phyloP scores from a whole-genome alignment of 2,113 vertebrate species.

The Plotosus lineatus region DNA sequence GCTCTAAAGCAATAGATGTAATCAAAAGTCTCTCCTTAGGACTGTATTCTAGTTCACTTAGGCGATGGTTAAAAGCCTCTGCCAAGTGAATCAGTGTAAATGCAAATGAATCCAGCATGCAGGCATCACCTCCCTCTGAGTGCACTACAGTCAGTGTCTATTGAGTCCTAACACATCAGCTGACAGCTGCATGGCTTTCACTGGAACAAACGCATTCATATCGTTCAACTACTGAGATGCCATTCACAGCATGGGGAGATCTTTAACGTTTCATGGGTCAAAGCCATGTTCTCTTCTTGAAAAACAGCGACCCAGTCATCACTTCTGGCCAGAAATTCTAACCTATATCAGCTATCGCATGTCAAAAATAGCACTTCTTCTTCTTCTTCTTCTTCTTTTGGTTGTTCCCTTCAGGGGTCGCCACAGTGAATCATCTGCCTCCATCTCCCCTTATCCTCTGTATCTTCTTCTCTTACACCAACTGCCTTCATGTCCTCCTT shows the following conservation, averaged over 20 bases:
- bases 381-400: too few species aligned
- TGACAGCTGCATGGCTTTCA: constrained; percentile 8
- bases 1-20: background rate
- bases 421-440: too few species aligned
- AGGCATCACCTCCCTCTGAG: background rate
- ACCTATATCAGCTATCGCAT: background rate
- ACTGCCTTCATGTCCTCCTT: too few species aligned
- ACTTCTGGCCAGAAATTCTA: background rate
- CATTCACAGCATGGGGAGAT: background rate
- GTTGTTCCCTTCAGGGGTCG: too few species aligned
- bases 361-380: background rate
- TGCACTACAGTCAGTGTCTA: background rate
- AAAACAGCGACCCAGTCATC: background rate
- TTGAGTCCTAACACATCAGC: constrained; percentile 19
- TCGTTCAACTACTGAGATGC: constrained; percentile 6
- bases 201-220: background rate
- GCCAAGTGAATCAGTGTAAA: constrained; percentile 14
- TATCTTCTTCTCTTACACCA: too few species aligned
- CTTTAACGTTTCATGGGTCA: constrained; percentile 18
- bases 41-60: background rate
- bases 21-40: background rate
- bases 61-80: constrained; percentile 13
- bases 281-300: background rate
- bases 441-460: too few species aligned
- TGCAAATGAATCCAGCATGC: background rate